These are phyloP conservation scores for Sycophila sp. DNA, from an alignment of 1,140 invertebrate species.

Conservation along the genomic window DNA sequence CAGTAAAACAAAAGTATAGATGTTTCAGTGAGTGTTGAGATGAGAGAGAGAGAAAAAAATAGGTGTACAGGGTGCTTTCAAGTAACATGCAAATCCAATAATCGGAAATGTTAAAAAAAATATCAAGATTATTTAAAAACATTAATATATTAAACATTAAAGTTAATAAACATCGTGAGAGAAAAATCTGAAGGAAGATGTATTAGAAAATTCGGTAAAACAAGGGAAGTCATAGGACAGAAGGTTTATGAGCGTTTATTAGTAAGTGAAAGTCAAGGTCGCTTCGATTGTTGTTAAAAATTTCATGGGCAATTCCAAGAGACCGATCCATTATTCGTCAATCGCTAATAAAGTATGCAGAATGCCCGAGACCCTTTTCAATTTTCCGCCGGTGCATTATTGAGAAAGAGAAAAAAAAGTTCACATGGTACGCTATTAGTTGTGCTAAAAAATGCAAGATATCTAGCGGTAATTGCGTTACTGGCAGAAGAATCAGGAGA, in stretches of 20 bases:
- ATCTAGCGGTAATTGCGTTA: too few species aligned
- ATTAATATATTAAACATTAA: constrained; percentile 25
- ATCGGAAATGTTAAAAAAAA: neutral
- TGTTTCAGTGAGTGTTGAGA: too few species aligned
- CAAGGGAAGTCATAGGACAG: constrained; percentile 38
- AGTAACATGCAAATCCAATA: constrained; percentile 20
- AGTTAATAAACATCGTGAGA: constrained; percentile 9
- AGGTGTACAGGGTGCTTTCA: too few species aligned
- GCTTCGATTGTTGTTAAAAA: constrained; percentile 43
- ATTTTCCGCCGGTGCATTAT: constrained; percentile 2
- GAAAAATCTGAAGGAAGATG: constrained; percentile 14
- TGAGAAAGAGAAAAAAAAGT: neutral
- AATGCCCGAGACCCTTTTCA: neutral
- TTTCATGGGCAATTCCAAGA: constrained; percentile 12
- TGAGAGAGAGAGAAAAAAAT: too few species aligned
- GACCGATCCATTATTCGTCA: neutral
- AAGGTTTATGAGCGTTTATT: constrained; percentile 37
- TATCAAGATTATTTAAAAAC: constrained; percentile 18
- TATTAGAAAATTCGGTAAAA: constrained; percentile 30
- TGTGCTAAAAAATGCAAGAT: too few species aligned
- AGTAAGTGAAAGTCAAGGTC: constrained; percentile 46
- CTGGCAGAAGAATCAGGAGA: too few species aligned
- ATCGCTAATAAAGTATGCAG: constrained; percentile 7
- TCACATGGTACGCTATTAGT: too few species aligned
- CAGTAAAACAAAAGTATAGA: neutral